Percentiles rank a stretch among this genome's conserved stretches.
These are phyloP conservation scores for rabbit (Oryctolagus cuniculus) DNA, from an alignment of 2,113 vertebrate genomes.

Conservation along the genomic window mOryCun1.1 NC_091432.1:149457001-149457500, in stretches of 20 bases:
- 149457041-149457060: neutral
- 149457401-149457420: neutral
- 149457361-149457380: neutral
- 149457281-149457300: neutral
- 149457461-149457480: neutral
- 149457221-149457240: conserved; percentile 32
- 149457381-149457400: neutral
- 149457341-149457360: neutral
- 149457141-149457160: neutral
- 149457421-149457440: neutral
- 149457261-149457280: neutral
- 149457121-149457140: neutral
- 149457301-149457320: neutral
- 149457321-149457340: neutral
- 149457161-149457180: neutral
- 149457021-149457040: conserved; percentile 24
- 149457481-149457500: neutral
- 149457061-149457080: neutral
- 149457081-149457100: neutral
- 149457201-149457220: neutral
- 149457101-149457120: conserved; percentile 1
- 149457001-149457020: neutral
- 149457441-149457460: neutral
- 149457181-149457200: neutral
- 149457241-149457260: neutral